Evolutionary conservation across 2,888 invertebrate species (phyloP), one percentile per base, ranked within the genome.

Genomic region (Bedellia somnulentella): DNA sequence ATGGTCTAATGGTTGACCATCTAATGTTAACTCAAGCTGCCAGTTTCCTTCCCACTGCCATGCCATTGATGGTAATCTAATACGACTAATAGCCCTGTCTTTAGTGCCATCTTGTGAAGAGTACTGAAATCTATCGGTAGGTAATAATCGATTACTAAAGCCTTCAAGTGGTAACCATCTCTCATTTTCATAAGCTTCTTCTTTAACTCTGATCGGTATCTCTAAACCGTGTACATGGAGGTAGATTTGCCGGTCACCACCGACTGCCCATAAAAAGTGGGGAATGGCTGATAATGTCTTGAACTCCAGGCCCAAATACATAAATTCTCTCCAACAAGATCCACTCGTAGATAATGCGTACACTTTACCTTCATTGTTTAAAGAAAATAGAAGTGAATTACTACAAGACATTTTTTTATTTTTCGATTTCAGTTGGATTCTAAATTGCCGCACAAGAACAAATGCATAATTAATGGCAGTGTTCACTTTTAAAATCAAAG

Each of bases 41-140:
- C 95, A 95, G 42, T 93, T 92, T 3, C 90, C 90, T 70, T 96
- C 95, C 95, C 95, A 96, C 49, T 92, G 89, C 95, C 95, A 96
- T 10, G 93, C 92, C 85, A 92, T 88, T 1, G 94, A 93, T 4
- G 95, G 95, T 27, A 95, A 64, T 37, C 89, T 78, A 35, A 95
- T 90, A 55, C 84, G 85, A 45, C 89, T 87, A 40, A 89, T 86
- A 17, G 86, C 82, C 34, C 91, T 79, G 46, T 90, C 87, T 18
- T 82, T 78, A 5, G 82, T 81, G 4, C 95, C 95, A 77, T 93
- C 91, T 45, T 81, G 82, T 43, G 85, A 89, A 9, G 93, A 94
- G 75, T 89, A 94, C 46, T 83, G 85, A 48, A 85, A 87, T 37
- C 95, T 81, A 57, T 95, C 95, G 11, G 93, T 93, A 8, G 93